Base-by-base conservation (phyloP, 2,888 invertebrate species). In the Chrysina gloriosa region DNA sequence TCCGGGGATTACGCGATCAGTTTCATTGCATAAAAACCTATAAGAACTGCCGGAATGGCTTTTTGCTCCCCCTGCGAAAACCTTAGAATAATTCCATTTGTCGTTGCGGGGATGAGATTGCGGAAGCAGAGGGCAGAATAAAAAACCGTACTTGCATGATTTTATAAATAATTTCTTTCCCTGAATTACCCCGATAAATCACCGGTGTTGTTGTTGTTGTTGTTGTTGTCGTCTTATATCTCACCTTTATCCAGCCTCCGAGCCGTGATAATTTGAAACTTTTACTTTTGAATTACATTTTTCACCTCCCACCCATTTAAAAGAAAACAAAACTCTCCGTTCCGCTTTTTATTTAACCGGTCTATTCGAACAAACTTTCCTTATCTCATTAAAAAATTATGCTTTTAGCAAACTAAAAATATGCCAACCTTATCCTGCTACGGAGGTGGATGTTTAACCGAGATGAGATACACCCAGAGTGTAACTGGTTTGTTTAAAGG, bases 1-100 rank as follows among this genome's bases (percentile, higher is more conserved):
- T 78, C 78, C 77, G 67, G 63, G 73, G 77, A 73, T 78, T 78
- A 78, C 75, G 73, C 74, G 76, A 78, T 78, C 76, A 74, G 73
- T 73, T 74, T 75, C 76, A 76, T 77, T 70, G 65, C 48, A 68
- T 68, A 71, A 68, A 71, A 70, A 68, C 63, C 52, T 16, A 29
- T 52, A 52, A 52, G 52, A 48, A 52, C 14, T 52, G n/a, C 11
- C 29, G 52, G 31, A 29, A 52, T 52, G 29, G 52, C 52, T 52
- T 52, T 52, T 52, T 52, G 52, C 19, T 52, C 6, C 29, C 27
- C 4, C 14, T n/a, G 19, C 52, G 29, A 14, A 27, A 52, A 52
- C 52, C 52, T 31, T 29, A 52, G 52, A 52, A 52, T 52, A 52
- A 52, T 29, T 29, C 52, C 52, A 52, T 52, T 52, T 52, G 16